Base-by-base conservation (phyloP, 1,140 invertebrate genomes). In the Littorina saxatilis region DNA sequence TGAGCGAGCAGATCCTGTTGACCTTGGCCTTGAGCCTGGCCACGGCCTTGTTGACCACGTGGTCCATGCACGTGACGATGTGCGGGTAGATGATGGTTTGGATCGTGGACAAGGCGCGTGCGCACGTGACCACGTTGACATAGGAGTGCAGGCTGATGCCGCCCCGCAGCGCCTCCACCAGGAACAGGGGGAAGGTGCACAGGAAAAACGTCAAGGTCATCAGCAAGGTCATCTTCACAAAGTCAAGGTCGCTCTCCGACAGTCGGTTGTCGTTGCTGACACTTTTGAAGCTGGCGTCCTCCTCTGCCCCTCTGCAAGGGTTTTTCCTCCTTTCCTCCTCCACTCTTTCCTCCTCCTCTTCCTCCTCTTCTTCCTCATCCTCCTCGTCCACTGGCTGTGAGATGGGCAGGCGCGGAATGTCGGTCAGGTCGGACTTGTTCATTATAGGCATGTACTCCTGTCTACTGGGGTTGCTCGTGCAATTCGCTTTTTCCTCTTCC, bases 71-170 rank as follows among this genome's bases (percentile, higher is more conserved):
- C 47, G 88, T 83, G 39, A 91, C 80, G 13, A 90, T 84, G 61
- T 89, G 87, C 7, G 90, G 90, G 79, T 87, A 90, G 73, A 90
- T 87, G 76, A 90, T 86, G 20, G 89, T 90, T 80, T 90, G 89
- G 7, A 89, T 68, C 20, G 82, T 84, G 27, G 88, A 88, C 15
- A 91, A 80, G 47, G 89, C 89, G 55, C 87, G 83, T n/a, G 87
- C 86, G 72, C 88, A 91, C 15, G 88, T 88, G 37, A 83, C 50
- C 58, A 87, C 85, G 79, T 89, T 90, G 20, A 88, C 79, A 61
- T 87, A 91, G 4, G 87, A 81, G 27, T 80, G 77, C 13, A 58
- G 58, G 17, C 84, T 82, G 9, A 91, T 47, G 32, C 52, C 75
- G 50, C 82, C 80, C 37, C 84, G 83, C 32, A 89, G 68, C 9